phyloP scores from a whole-genome alignment of 2,113 vertebrate species.

The Sminthopsis crassicaudata region DNA sequence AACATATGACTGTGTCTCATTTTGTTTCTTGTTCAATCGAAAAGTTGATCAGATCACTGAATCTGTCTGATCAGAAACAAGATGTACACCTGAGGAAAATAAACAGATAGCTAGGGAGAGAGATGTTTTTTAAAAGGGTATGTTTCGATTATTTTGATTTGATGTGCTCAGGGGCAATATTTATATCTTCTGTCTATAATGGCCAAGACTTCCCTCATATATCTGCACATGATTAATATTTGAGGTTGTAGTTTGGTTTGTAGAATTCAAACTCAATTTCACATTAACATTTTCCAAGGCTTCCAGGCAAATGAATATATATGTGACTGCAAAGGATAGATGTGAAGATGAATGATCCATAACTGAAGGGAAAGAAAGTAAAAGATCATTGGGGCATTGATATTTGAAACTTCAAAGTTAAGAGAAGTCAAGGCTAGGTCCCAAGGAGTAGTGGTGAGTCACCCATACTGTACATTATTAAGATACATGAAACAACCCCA shows the following conservation, averaged over 20 bases:
- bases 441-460: conserved; percentile 17
- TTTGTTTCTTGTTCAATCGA: conserved; percentile 57
- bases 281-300: conserved; percentile 68
- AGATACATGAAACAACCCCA: conserved; percentile 36
- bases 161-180: background rate
- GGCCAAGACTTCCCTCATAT: background rate
- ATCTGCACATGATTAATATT: conserved; percentile 53
- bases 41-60: conserved; percentile 72
- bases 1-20: background rate
- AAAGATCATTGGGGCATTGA: conserved; percentile 29
- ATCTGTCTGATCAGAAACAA: conserved; percentile 65
- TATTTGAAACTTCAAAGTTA: conserved; percentile 60
- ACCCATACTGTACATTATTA: conserved; percentile 38
- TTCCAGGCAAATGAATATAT: conserved; percentile 70
- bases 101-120: conserved; percentile 53
- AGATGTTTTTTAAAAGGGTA: conserved; percentile 45
- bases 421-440: conserved; percentile 60
- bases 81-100: conserved; percentile 60
- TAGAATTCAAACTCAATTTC: conserved; percentile 59
- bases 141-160: conserved; percentile 42
- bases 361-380: conserved; percentile 49
- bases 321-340: conserved; percentile 35
- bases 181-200: background rate
- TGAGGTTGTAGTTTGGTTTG: conserved; percentile 59
- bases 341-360: conserved; percentile 37